Conservation (phyloP, 2,113 vertebrate genomes). For the Eurypyga helias region DNA sequence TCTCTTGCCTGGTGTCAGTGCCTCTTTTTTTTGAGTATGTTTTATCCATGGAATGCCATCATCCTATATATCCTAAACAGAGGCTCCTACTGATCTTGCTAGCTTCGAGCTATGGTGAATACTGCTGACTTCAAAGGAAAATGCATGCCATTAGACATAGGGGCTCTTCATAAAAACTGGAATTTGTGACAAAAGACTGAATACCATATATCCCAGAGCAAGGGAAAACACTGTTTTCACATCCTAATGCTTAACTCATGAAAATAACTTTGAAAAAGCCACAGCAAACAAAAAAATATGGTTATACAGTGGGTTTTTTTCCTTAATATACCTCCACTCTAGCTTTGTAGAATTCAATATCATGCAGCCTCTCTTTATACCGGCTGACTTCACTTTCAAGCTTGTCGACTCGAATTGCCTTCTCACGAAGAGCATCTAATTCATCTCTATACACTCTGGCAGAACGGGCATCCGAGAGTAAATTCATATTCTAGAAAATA, state of each 20-base stretch:
- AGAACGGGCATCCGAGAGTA: conserved; percentile 92
- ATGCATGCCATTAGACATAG: fast-evolving
- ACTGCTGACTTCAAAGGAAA: background rate
- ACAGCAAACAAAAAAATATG: background rate
- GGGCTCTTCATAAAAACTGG: background rate
- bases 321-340: conserved; percentile 87
- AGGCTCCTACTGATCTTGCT: background rate
- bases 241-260: background rate
- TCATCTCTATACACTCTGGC: conserved; percentile 95
- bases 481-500: conserved; percentile 87
- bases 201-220: background rate
- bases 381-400: conserved; percentile 95
- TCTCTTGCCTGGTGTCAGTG: background rate
- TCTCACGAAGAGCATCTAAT: conserved; percentile 93
- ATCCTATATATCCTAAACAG: background rate
- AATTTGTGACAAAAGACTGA: background rate
- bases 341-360: conserved; percentile 98
- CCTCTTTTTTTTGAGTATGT: background rate
- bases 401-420: conserved; percentile 94
- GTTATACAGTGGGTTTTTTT: background rate
- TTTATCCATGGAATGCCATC: background rate
- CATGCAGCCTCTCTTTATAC: conserved; percentile 93
- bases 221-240: background rate
- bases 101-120: background rate
- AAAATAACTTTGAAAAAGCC: background rate